Conservation (phyloP, 2,113 vertebrate genomes). For the Brachirus orientalis region DNA sequence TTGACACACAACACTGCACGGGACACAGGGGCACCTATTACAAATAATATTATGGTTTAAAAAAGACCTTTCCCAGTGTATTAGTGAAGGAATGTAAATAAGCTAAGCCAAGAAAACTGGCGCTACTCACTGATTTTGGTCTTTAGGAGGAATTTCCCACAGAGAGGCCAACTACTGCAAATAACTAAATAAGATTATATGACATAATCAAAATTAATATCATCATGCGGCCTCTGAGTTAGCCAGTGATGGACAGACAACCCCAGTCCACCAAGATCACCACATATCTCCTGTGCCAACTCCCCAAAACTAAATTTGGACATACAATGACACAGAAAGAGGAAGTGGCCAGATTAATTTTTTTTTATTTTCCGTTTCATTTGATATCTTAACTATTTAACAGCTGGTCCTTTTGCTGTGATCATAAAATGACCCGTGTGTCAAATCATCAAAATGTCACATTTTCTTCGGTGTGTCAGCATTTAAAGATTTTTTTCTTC, state of each 20-base stretch:
- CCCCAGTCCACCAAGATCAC: too few relatives aligned
- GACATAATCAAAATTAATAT: constrained; percentile 18
- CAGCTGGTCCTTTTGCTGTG: too few relatives aligned
- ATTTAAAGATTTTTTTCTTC: too few relatives aligned
- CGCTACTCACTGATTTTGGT: constrained; percentile 10
- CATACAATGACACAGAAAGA: too few relatives aligned
- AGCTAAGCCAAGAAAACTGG: constrained; percentile 28
- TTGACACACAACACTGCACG: constrained; percentile 40
- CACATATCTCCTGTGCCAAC: too few relatives aligned
- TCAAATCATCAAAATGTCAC: too few relatives aligned
- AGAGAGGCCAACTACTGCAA: neutral
- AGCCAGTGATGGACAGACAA: neutral
- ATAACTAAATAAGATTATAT: constrained; percentile 28
- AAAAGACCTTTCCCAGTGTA: constrained; percentile 28
- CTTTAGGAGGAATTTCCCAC: constrained; percentile 50
- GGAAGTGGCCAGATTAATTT: too few relatives aligned
- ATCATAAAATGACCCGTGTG: too few relatives aligned
- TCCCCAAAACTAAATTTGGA: too few relatives aligned
- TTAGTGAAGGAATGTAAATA: constrained; percentile 50
- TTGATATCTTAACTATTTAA: too few relatives aligned
- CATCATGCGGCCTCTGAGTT: neutral
- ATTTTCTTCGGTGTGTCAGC: too few relatives aligned
- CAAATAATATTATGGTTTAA: constrained; percentile 39
- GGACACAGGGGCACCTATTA: constrained; percentile 29
- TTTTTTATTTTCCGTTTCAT: too few relatives aligned